These are phyloP conservation scores for Morone chrysops DNA, from an alignment of 2,113 vertebrate species.

Conservation along the genomic window DNA sequence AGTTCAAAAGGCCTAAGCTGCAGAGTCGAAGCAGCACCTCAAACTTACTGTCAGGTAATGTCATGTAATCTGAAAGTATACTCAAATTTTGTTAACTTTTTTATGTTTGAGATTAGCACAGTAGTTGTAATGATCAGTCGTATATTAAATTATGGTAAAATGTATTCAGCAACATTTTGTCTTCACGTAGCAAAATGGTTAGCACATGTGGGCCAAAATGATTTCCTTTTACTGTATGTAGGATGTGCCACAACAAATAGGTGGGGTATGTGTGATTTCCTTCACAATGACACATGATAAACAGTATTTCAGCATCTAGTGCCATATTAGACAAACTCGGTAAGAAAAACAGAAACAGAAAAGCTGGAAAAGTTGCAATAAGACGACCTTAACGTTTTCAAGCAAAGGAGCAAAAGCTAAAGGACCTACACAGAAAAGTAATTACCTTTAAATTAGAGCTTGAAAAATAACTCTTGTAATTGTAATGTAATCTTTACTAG, in stretches of 20 bases:
- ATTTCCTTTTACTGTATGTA: not conserved
- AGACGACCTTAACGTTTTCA: not conserved
- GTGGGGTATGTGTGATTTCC: not conserved
- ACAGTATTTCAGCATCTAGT: not conserved
- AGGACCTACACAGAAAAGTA: not conserved
- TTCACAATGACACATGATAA: not conserved
- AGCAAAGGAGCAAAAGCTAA: not conserved
- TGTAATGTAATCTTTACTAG: not conserved
- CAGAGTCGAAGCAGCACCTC: slow-evolving; percentile 68
- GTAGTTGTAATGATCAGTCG: not conserved
- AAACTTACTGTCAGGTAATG: slow-evolving; percentile 52
- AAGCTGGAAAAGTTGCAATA: not conserved
- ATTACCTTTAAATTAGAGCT: not conserved
- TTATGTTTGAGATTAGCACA: not conserved
- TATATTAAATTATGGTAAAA: not conserved
- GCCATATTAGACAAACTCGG: not conserved
- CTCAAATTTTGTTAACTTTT: not conserved
- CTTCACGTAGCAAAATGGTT: not conserved
- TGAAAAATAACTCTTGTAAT: not conserved
- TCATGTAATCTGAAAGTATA: not conserved
- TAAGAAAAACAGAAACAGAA: not conserved
- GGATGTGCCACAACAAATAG: not conserved
- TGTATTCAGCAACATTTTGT: not conserved
- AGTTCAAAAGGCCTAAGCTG: slow-evolving; percentile 81
- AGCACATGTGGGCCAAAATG: not conserved